These are phyloP conservation scores for Formica exsecta DNA, from an alignment of 1,140 invertebrate species.

Conservation along the genomic window DNA sequence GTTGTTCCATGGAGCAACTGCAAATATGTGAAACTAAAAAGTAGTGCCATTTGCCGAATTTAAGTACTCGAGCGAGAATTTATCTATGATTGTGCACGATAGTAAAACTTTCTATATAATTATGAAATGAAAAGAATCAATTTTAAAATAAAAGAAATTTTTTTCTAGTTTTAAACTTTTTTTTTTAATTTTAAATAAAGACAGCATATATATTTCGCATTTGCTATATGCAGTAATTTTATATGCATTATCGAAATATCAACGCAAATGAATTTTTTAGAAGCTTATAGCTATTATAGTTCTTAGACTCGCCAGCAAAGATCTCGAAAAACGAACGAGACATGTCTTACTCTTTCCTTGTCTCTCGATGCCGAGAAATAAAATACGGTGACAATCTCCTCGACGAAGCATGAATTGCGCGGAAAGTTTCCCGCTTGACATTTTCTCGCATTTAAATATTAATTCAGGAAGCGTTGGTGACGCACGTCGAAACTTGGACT, in stretches of 20 bases:
- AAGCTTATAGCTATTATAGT: background rate
- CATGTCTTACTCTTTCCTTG: background rate
- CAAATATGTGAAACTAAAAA: background rate
- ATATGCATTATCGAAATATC: background rate
- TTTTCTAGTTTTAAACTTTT: background rate
- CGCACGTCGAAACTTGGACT: constrained; percentile 42
- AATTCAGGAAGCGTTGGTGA: constrained; percentile 55
- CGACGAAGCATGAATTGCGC: constrained; percentile 22
- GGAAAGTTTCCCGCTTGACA: constrained; percentile 36
- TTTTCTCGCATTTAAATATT: constrained; percentile 45
- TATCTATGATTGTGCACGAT: background rate
- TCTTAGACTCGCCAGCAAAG: background rate
- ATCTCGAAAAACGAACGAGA: constrained; percentile 27
- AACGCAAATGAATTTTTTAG: constrained; percentile 1
- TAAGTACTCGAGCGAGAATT: background rate
- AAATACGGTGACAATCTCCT: constrained; percentile 35
- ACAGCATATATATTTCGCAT: background rate
- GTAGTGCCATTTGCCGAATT: background rate
- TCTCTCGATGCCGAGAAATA: constrained; percentile 15
- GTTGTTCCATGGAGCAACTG: background rate
- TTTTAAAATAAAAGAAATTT: background rate
- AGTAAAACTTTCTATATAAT: background rate
- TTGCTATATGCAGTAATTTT: background rate
- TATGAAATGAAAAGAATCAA: background rate
- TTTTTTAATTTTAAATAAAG: background rate